phyloP scores from a whole-genome alignment of 2,888 invertebrate genomes.

The Trachelus iudaicus region DNA sequence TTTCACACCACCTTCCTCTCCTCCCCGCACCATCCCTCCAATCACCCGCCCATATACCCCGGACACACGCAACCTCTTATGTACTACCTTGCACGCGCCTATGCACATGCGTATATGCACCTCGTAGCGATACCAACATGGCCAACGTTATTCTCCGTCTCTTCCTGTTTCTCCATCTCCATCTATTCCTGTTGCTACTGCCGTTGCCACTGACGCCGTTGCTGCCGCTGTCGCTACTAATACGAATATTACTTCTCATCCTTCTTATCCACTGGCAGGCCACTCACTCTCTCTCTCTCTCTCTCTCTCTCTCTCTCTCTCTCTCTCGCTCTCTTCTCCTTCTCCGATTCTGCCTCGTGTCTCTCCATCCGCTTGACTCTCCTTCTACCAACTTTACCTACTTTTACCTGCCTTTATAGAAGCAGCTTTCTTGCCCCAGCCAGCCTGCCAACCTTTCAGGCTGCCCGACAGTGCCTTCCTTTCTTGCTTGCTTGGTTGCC shows the following conservation, averaged over 20 bases:
- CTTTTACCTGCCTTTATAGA: constrained; percentile 1
- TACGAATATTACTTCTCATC: neutral
- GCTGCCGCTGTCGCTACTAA: neutral
- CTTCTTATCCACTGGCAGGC: neutral
- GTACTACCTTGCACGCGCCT: neutral
- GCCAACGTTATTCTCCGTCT: neutral
- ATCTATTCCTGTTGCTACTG: neutral
- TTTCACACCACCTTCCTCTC: neutral
- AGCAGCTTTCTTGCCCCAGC: neutral
- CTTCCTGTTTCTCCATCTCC: neutral
- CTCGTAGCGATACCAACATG: neutral
- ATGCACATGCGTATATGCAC: neutral
- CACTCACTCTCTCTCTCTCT: neutral
- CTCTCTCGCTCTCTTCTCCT: too few relatives aligned
- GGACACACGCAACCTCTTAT: neutral
- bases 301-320: too few relatives aligned
- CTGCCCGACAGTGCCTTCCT: neutral
- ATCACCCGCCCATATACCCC: neutral
- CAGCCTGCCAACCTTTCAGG: neutral
- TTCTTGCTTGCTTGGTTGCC: neutral
- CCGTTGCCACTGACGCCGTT: neutral
- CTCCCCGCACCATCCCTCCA: neutral
- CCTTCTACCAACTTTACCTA: constrained; percentile 12
- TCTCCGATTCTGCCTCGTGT: neutral
- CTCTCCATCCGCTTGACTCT: constrained; percentile 1